Conservation (phyloP, 1,140 invertebrate genomes). For the Scaptodrosophila lebanonensis region DNA sequence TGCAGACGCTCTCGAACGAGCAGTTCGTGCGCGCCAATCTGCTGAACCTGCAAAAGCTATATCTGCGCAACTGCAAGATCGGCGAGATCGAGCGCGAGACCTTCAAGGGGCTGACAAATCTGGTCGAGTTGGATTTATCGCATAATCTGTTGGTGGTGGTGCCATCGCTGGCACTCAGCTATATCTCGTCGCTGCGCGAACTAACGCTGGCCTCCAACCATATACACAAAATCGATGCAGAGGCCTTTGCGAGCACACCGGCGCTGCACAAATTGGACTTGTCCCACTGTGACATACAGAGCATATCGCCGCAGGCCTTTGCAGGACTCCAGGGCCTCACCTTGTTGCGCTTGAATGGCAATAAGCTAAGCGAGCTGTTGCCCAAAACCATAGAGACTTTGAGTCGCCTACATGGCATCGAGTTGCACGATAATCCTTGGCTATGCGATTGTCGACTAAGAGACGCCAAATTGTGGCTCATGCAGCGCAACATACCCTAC, state of each 20-base stretch:
- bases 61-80: conserved; percentile 87
- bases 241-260: conserved; percentile 86
- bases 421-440: conserved; percentile 94
- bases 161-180: conserved; percentile 86
- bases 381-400: conserved; percentile 85
- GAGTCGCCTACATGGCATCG: conserved; percentile 87
- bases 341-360: conserved; percentile 88
- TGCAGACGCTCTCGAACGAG: conserved; percentile 87
- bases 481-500: conserved; percentile 88
- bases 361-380: conserved; percentile 85
- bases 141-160: conserved; percentile 87
- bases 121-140: conserved; percentile 91
- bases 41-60: conserved; percentile 91
- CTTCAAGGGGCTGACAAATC: conserved; percentile 89
- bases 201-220: conserved; percentile 88
- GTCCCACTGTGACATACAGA: conserved; percentile 87
- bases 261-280: conserved; percentile 90
- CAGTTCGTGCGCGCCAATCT: conserved; percentile 88
- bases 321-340: conserved; percentile 87
- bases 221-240: conserved; percentile 85
- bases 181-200: conserved; percentile 88
- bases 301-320: conserved; percentile 86
- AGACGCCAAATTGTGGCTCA: conserved; percentile 90
- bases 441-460: conserved; percentile 91
- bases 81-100: conserved; percentile 90